These are phyloP conservation scores for Indicator maculatus DNA, from an alignment of 2,113 vertebrate species.

Conservation along the genomic window DNA sequence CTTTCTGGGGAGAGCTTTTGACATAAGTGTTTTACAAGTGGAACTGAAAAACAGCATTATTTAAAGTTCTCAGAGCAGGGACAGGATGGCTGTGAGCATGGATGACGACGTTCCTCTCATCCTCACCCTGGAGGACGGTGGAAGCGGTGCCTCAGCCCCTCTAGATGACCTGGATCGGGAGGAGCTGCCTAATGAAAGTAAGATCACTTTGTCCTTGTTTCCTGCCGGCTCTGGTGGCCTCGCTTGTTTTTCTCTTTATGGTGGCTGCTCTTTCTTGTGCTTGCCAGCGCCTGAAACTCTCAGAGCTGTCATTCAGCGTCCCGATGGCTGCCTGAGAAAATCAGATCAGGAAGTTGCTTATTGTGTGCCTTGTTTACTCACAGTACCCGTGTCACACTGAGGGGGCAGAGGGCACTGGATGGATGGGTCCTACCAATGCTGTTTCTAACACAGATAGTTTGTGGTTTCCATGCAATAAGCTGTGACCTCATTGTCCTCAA, in stretches of 20 bases:
- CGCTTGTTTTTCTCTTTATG: accelerated
- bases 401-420: accelerated
- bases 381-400: accelerated
- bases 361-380: not conserved
- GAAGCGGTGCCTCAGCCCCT: slow-evolving; percentile 73
- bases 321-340: not conserved
- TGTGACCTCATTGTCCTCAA: not conserved
- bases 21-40: not conserved
- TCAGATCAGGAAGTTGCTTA: not conserved
- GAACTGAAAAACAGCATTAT: not conserved
- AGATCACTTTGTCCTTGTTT: slow-evolving; percentile 45
- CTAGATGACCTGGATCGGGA: slow-evolving; percentile 72
- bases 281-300: not conserved
- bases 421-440: accelerated
- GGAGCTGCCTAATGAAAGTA: slow-evolving; percentile 83
- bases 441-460: accelerated
- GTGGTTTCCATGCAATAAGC: not conserved
- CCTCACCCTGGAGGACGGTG: slow-evolving; percentile 89
- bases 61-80: not conserved
- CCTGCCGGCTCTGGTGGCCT: not conserved
- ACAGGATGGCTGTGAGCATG: slow-evolving; percentile 76
- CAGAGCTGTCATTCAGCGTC: accelerated
- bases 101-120: slow-evolving; percentile 95
- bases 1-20: not conserved
- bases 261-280: not conserved